Conservation (phyloP, 1,140 invertebrate species). For the Drosophila erecta region DNA sequence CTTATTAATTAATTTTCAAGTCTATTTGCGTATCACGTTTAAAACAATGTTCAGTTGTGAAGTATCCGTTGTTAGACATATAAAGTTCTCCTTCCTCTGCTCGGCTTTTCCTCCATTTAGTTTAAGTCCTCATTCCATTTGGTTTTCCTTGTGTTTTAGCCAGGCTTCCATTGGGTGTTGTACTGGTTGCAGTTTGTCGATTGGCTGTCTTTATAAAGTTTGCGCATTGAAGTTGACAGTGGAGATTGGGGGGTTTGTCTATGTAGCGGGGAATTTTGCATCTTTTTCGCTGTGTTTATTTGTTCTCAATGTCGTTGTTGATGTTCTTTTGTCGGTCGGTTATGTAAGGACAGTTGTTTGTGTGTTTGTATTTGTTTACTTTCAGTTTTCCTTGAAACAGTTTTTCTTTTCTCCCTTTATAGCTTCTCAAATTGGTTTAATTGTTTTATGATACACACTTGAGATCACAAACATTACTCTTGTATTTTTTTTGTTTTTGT, state of each 20-base stretch:
- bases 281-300: constrained; percentile 68
- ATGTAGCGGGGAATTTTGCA: constrained; percentile 75
- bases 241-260: constrained; percentile 16
- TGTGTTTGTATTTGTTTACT: constrained; percentile 51
- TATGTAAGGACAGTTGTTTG: constrained; percentile 59
- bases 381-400: constrained; percentile 46
- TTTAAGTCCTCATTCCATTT: constrained; percentile 8
- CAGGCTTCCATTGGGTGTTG: constrained; percentile 43
- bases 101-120: constrained; percentile 13
- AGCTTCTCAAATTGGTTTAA: constrained; percentile 68
- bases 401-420: constrained; percentile 35
- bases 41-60: constrained; percentile 83
- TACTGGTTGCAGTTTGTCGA: constrained; percentile 55
- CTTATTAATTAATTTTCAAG: constrained; percentile 82
- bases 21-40: constrained; percentile 83
- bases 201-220: constrained; percentile 63
- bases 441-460: constrained; percentile 83
- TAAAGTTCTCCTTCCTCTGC: constrained; percentile 55
- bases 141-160: constrained; percentile 30
- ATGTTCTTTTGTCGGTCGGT: constrained; percentile 39
- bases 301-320: constrained; percentile 45
- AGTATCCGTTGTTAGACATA: constrained; percentile 79
- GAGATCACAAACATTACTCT: constrained; percentile 84
- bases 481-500: constrained; percentile 52
- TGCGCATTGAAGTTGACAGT: constrained; percentile 72